Evolutionary conservation across 2,888 invertebrate genomes (phyloP).

Genomic region (Pyrrhosoma nymphula): DNA sequence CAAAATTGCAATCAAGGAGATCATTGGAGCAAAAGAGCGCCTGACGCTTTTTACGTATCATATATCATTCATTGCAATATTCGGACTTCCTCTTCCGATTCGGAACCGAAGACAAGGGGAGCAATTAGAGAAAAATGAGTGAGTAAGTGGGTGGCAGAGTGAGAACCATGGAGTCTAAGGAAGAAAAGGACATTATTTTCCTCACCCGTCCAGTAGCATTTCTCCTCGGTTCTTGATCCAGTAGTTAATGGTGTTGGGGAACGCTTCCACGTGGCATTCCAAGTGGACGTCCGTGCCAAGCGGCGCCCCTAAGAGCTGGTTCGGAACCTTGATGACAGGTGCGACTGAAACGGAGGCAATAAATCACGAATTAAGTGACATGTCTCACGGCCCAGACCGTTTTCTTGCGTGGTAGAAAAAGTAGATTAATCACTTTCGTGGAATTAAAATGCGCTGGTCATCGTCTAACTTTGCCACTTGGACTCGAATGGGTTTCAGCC

Average conservation of each 20-base stretch:
- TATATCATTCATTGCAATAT: no score
- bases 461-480: not conserved
- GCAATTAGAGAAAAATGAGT: no score
- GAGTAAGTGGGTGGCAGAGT: no score
- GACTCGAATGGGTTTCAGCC: not conserved
- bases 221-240: constrained; percentile 89
- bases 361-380: constrained; percentile 26
- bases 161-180: no score
- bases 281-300: constrained; percentile 91
- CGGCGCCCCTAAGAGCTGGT: constrained; percentile 92
- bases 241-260: constrained; percentile 87
- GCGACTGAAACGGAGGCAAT: constrained; percentile 83
- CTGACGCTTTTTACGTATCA: no score
- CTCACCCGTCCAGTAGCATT: constrained; percentile 91
- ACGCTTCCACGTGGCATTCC: constrained; percentile 93
- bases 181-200: not conserved
- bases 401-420: not conserved
- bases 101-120: no score
- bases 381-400: not conserved
- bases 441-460: constrained; percentile 1
- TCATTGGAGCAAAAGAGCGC: no score
- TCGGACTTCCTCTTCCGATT: no score
- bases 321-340: constrained; percentile 92
- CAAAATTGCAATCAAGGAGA: no score
- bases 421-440: not conserved